A percentile compares a stretch with the other conserved stretches of the same genome.
These are phyloP conservation scores for Amazona finschi DNA, from an alignment of 2,797 vertebrate genomes.

Conservation along the genomic window DNA sequence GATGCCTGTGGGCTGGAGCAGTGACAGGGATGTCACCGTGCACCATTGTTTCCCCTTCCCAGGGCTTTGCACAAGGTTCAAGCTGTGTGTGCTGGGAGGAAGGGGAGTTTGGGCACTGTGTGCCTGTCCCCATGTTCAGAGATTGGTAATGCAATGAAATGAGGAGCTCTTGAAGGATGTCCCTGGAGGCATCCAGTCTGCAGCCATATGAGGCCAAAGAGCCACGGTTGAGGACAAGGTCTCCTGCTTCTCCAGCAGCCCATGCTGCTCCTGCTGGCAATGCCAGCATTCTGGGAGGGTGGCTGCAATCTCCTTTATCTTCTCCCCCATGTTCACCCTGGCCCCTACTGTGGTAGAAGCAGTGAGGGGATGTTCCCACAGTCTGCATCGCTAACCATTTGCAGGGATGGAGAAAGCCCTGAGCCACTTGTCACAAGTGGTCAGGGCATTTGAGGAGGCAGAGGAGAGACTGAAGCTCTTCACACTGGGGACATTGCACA, in stretches of 20 bases:
- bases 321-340: background rate
- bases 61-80: background rate
- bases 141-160: background rate
- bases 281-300: background rate
- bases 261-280: background rate
- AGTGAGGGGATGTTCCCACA: background rate
- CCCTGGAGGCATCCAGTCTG: background rate
- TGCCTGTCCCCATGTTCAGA: background rate
- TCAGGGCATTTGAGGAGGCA: background rate
- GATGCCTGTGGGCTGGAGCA: background rate
- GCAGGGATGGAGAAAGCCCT: background rate
- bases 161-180: background rate
- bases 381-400: accelerated
- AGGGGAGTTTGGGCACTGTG: accelerated
- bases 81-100: background rate
- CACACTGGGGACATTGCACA: accelerated
- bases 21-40: accelerated
- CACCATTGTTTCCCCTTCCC: background rate
- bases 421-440: background rate
- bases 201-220: background rate
- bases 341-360: background rate
- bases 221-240: background rate
- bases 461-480: background rate
- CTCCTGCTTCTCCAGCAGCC: background rate
- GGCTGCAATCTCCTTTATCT: background rate